Evolutionary conservation across 2,113 vertebrate genomes (phyloP).

Genomic region (Mastomys natalensis): DNA sequence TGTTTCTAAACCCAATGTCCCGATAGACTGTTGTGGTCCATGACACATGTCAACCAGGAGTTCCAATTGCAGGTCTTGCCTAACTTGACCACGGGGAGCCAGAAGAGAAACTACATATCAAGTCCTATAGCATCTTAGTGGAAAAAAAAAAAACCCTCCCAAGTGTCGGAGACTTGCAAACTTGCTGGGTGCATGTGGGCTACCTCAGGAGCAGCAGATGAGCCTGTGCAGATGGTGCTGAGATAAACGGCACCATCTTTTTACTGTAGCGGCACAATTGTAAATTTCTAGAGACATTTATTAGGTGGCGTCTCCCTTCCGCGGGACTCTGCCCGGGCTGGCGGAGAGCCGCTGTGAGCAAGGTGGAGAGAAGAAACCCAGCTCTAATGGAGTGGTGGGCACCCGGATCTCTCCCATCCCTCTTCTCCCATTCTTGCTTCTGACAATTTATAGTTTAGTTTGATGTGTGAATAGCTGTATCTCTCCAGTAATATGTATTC

Average conservation of each 20-base stretch:
- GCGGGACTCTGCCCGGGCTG: slow-evolving; percentile 75
- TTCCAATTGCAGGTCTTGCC: neutral
- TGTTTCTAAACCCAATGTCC: neutral
- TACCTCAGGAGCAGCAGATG: slow-evolving; percentile 70
- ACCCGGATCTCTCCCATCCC: slow-evolving; percentile 81
- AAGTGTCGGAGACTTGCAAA: slow-evolving; percentile 59
- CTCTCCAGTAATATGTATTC: slow-evolving; percentile 87
- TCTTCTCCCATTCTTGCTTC: slow-evolving; percentile 84
- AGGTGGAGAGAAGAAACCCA: slow-evolving; percentile 74
- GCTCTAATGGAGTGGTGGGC: slow-evolving; percentile 76
- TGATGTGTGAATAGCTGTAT: slow-evolving; percentile 85
- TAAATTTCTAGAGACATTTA: slow-evolving; percentile 88
- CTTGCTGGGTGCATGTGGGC: slow-evolving; percentile 68
- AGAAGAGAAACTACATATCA: neutral
- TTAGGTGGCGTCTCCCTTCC: slow-evolving; percentile 79
- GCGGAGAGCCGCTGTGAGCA: slow-evolving; percentile 57
- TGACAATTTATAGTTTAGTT: slow-evolving; percentile 87
- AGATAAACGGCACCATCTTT: slow-evolving; percentile 85
- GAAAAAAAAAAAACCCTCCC: slow-evolving; percentile 11
- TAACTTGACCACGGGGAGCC: neutral
- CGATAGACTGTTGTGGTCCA: neutral
- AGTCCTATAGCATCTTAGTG: neutral
- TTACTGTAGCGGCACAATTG: slow-evolving; percentile 79
- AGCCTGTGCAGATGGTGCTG: slow-evolving; percentile 85
- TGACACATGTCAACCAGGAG: neutral